Conservation (phyloP, 2,113 vertebrate genomes). For the Rousettus leschenaultii region DNA sequence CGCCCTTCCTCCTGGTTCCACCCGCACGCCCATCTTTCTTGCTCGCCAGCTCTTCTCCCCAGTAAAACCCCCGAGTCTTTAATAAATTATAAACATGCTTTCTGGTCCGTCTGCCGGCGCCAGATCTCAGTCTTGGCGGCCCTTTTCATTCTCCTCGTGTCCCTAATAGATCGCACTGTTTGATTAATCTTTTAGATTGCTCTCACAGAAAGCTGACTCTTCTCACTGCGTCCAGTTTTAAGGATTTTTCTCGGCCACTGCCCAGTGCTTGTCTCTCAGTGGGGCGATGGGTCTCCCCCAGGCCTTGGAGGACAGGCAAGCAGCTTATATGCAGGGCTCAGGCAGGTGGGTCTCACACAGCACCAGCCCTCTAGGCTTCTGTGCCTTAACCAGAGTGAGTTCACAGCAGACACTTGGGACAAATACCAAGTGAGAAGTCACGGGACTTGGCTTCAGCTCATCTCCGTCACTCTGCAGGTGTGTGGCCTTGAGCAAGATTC, state of each 20-base stretch:
- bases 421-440: not conserved
- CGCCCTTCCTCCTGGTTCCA: constrained; percentile 8
- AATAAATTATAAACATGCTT: constrained; percentile 78
- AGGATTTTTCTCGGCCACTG: not conserved
- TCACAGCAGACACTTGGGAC: not conserved
- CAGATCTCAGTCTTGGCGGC: constrained; percentile 1
- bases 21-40: rapidly evolving
- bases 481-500: not conserved
- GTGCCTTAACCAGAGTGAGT: not conserved
- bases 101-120: constrained; percentile 62
- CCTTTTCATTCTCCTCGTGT: constrained; percentile 51
- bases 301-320: not conserved
- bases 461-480: too few relatives aligned
- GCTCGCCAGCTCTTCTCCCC: constrained; percentile 49
- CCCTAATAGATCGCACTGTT: constrained; percentile 64
- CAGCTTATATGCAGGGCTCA: not conserved
- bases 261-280: rapidly evolving
- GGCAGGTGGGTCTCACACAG: too few relatives aligned
- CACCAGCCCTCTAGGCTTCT: not conserved
- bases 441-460: rapidly evolving
- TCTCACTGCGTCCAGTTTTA: not conserved
- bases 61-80: constrained; percentile 69
- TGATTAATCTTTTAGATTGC: constrained; percentile 79
- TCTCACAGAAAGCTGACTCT: constrained; percentile 18
- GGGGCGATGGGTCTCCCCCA: not conserved